Base-by-base conservation (phyloP, 2,888 invertebrate species). In the Crossocerus cetratus region DNA sequence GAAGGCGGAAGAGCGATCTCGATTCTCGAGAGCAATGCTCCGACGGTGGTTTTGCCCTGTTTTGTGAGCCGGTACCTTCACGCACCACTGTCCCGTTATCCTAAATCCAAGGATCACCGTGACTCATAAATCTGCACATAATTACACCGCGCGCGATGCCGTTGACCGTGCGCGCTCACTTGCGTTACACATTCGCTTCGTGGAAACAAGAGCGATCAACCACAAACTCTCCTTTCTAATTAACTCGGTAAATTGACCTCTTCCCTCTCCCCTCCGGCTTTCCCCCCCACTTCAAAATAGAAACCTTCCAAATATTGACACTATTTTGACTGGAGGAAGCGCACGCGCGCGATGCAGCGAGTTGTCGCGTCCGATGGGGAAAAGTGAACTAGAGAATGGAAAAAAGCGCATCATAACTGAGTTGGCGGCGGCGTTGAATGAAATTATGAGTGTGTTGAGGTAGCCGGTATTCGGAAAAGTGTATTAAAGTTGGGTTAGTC, bases 71-170 rank as follows among this genome's bases (percentile, higher is more conserved):
- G 14, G 2, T 53, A 49, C 45, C 4, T 22, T 44, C 14, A 53
- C 58, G 53, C 44, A 43, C 22, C 54, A 20, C 68, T 55, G 44
- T 69, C 62, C 61, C 68, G 72, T 65, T 72, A 69, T 62, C 65
- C 56, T 58, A 72, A 75, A 65, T 43, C 32, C 58, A 57, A 75
- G 65, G 68, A 60, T 43, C 63, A 49, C 49, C 21, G 55, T 66
- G 69, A 73, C 63, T 73, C 64, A 73, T 69, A 73, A 75, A 73
- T 75, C 73, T 64, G 42, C 69, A 66, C 60, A 64, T 69, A 73
- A 69, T 75, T 75, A 69, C 32, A 20, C 55, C 67, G 62, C 60
- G 62, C 57, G 21, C 65, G 14, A 63, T 59, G 74, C 59, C 72
- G 60, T 72, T 69, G 72, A 69, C 73, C 73, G 55, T 22, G n/a